Evolutionary conservation across 2,888 invertebrate species (phyloP).

Genomic region (Scelioninae gen. 1): DNA sequence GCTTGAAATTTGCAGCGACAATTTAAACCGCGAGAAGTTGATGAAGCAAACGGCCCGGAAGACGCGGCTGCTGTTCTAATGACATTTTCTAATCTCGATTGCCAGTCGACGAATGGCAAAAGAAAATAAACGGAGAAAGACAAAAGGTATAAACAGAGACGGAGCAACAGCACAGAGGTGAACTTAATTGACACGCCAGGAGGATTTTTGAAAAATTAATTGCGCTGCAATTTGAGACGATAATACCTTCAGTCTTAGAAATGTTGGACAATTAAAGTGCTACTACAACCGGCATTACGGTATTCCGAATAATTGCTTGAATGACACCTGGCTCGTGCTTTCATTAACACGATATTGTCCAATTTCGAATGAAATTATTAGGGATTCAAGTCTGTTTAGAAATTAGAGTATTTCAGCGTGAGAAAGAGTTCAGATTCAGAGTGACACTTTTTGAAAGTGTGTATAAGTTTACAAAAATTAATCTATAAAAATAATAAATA

Average conservation of each 20-base stretch:
- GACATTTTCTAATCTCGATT: slow-evolving; percentile 82
- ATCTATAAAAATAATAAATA: too few species aligned
- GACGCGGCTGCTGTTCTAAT: slow-evolving; percentile 75
- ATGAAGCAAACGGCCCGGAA: slow-evolving; percentile 64
- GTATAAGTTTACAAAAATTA: too few species aligned
- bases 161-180: slow-evolving; percentile 24
- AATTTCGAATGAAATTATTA: slow-evolving; percentile 42
- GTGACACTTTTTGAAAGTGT: too few species aligned
- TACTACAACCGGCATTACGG: slow-evolving; percentile 50
- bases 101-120: slow-evolving; percentile 36
- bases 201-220: slow-evolving; percentile 79
- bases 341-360: slow-evolving; percentile 54
- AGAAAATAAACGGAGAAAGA: slow-evolving; percentile 3
- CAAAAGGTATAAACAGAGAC: slow-evolving; percentile 20
- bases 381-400: not conserved
- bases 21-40: slow-evolving; percentile 64
- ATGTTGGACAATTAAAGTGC: slow-evolving; percentile 78
- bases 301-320: slow-evolving; percentile 45
- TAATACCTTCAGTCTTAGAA: slow-evolving; percentile 80
- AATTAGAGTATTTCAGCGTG: slow-evolving; percentile 11
- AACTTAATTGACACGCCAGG: slow-evolving; percentile 72
- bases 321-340: slow-evolving; percentile 60
- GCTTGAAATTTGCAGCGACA: slow-evolving; percentile 56
- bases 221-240: slow-evolving; percentile 79
- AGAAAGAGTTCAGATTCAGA: too few species aligned